Evolutionary conservation across 2,113 vertebrate species (phyloP).

Genomic region (Puma concolor): DNA sequence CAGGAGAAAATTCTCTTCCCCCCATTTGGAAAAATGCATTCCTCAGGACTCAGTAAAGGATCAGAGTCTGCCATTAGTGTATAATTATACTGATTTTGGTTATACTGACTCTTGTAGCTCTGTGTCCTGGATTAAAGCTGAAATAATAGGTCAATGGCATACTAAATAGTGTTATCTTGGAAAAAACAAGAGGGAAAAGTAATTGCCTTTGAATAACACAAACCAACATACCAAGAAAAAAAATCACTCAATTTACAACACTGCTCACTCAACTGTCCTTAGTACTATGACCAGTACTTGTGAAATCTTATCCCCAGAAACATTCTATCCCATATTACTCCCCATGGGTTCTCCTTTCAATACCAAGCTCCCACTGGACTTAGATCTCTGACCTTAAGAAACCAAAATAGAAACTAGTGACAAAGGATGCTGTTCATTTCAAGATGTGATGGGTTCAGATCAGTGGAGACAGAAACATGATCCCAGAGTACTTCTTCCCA

Average conservation of each 20-base stretch:
- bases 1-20: neutral
- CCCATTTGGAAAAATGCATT: neutral
- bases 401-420: slow-evolving; percentile 20
- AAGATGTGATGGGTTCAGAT: neutral
- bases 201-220: neutral
- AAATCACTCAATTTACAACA: neutral
- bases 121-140: neutral
- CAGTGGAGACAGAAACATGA: neutral
- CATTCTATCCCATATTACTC: neutral
- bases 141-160: neutral
- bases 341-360: neutral
- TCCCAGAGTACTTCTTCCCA: neutral
- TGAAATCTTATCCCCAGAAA: neutral
- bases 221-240: neutral
- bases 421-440: slow-evolving; percentile 37
- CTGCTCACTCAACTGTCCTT: neutral
- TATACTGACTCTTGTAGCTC: neutral
- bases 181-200: neutral
- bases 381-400: slow-evolving; percentile 13
- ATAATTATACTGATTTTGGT: neutral
- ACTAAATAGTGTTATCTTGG: neutral
- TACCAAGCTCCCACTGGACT: neutral
- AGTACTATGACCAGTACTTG: neutral
- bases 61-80: neutral
- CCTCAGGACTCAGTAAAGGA: neutral